phyloP scores from a whole-genome alignment of 2,113 vertebrate genomes.

The Mormyrus iriodes region DNA sequence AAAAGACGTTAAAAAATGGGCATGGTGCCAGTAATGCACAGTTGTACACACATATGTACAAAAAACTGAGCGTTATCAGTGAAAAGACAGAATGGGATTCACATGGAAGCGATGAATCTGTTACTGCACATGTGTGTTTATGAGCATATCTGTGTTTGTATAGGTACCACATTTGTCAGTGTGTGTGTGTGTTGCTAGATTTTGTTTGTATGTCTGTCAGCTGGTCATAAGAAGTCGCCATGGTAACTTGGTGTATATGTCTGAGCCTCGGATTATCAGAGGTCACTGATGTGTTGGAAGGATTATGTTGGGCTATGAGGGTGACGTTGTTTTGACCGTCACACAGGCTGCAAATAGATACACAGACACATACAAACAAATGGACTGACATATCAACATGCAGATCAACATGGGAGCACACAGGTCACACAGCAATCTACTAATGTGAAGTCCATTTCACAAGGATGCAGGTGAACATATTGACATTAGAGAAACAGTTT shows the following conservation, averaged over 20 bases:
- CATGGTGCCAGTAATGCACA: no score
- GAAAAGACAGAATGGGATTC: neutral
- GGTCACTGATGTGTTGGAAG: neutral
- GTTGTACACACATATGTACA: no score
- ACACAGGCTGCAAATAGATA: neutral
- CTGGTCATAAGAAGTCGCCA: neutral
- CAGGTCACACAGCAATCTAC: neutral
- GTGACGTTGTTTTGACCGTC: neutral
- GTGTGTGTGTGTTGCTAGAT: neutral
- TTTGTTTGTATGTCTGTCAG: neutral
- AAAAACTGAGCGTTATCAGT: neutral
- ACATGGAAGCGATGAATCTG: neutral
- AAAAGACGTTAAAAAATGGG: no score
- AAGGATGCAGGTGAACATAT: neutral
- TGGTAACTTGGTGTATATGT: neutral
- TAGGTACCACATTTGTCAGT: neutral
- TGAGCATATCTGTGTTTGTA: neutral
- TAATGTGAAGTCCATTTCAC: neutral
- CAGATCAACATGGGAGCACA: neutral
- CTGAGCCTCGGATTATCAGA: neutral
- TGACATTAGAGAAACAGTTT: neutral
- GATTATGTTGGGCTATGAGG: neutral
- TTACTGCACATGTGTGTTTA: neutral
- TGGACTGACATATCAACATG: neutral
- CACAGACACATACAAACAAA: neutral